Evolutionary conservation across 1,140 invertebrate genomes (phyloP), one percentile per base, ranked within the genome.

Genomic region (Caenorhabditis tropicalis): DNA sequence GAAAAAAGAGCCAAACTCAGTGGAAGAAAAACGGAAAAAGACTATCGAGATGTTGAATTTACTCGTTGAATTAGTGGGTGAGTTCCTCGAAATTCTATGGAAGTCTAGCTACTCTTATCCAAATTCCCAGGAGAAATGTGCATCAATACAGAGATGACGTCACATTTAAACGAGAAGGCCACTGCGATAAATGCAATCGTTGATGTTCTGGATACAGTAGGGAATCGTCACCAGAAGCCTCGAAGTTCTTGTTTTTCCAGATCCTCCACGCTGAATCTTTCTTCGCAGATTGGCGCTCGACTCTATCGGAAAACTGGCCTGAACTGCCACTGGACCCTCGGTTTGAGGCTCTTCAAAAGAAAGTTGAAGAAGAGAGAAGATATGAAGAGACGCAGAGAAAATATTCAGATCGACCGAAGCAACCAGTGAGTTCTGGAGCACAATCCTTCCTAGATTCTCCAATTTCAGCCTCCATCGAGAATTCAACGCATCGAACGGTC

Each of bases 301-400:
- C 27, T 19, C 65, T 27, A 24, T n/a, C 65, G 0, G 36, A 24
- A 24, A 31, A 74, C 43, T 74, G 65, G 65, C 65, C 65, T 0
- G 10, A 43, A 27, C 15, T 74, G 24, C 36, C 27, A 24, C 7
- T n/a, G 3, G 9, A 4, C 15, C 1, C 3, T 43, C 29, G 12
- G 43, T 74, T 43, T 10, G n/a, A 39, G 10, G 15, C 0, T 7
- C 65, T 51, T 81, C 36, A 15, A 21, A 12, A 51, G 46, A 81
- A 81, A 81, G 53, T 53, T 51, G 79, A 51, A 29, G 79, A 81
- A 39, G 79, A 81, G 36, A 49, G 10, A 21, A n/a, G 79, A 31
- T 51, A 81, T 19, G 79, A 81, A 21, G 79, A 51, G 79, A 56
- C 46, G 46, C 48, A 81, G 79, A 81, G 79, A 56, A 81, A 39